Percentiles rank a stretch among this genome's conserved stretches.
Conservation (phyloP, 2,888 invertebrate genomes). For the Capitulum mitella region DNA sequence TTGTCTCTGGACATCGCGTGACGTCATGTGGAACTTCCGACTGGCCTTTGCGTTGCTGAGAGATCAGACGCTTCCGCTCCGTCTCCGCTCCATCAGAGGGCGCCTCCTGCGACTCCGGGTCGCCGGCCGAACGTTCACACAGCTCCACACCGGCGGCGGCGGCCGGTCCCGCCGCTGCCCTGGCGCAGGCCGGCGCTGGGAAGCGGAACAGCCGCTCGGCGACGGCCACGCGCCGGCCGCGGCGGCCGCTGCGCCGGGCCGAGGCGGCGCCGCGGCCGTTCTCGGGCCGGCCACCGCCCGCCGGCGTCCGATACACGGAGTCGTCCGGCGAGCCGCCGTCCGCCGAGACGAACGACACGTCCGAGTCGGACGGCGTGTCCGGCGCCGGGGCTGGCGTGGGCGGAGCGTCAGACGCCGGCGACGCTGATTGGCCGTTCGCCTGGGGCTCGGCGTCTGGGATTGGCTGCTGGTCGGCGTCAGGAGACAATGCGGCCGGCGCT, state of each 20-base stretch:
- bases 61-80: too few species aligned
- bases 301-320: neutral
- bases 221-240: neutral
- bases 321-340: conserved; percentile 6
- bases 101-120: too few species aligned
- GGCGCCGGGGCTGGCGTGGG: neutral
- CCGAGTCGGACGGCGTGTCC: neutral
- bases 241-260: neutral
- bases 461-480: neutral
- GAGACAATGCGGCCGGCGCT: neutral
- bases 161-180: neutral
- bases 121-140: too few species aligned
- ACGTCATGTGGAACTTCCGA: too few species aligned
- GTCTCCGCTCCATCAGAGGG: too few species aligned
- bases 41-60: too few species aligned
- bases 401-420: neutral
- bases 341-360: neutral
- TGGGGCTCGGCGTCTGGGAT: neutral
- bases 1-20: too few species aligned
- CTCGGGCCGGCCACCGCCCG: too few species aligned
- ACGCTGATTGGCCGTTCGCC: neutral
- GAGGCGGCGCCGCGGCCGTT: too few species aligned
- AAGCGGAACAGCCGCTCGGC: neutral
- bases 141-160: neutral
- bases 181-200: neutral